Evolutionary conservation across 2,113 vertebrate genomes (phyloP).

Genomic region (Morone chrysops): DNA sequence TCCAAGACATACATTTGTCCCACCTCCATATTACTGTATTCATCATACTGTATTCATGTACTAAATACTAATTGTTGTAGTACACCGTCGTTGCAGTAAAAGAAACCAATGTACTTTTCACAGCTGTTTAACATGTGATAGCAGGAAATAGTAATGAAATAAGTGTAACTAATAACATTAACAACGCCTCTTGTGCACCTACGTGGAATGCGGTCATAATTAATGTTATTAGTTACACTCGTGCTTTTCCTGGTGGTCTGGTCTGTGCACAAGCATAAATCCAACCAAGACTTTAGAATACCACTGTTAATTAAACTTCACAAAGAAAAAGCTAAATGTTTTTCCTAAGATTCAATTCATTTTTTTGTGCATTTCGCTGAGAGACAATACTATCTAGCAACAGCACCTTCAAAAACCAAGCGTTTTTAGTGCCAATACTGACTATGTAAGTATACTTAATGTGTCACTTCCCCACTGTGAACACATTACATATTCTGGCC

Average conservation of each 20-base stretch:
- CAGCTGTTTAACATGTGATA: background rate
- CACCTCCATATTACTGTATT: too few species aligned
- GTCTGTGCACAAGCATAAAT: background rate
- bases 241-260: background rate
- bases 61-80: background rate
- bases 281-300: background rate
- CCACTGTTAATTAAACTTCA: background rate
- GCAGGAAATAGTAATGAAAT: background rate
- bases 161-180: constrained; percentile 19
- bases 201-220: constrained; percentile 13
- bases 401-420: background rate
- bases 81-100: background rate
- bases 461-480: background rate
- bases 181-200: background rate
- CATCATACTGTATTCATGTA: background rate
- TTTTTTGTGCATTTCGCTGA: background rate
- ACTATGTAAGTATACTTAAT: background rate
- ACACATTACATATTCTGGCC: background rate
- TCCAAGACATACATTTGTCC: background rate
- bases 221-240: constrained; percentile 17
- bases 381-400: background rate
- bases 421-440: background rate
- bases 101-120: background rate
- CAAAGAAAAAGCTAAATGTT: background rate
- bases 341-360: background rate